Evolutionary conservation across 2,888 invertebrate genomes (phyloP).

Genomic region (Drosophila neoperkinsi): DNA sequence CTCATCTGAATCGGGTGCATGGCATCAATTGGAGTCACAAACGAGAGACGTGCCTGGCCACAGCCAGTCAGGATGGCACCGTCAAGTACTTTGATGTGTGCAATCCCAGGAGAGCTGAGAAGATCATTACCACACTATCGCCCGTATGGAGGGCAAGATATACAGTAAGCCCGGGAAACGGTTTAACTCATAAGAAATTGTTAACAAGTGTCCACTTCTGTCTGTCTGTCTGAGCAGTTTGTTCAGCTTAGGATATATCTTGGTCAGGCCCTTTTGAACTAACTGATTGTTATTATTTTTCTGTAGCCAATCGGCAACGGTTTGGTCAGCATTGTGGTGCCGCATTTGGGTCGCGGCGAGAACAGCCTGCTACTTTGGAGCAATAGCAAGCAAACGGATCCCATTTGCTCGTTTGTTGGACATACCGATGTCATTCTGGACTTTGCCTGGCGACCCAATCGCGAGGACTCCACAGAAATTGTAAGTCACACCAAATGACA

Average conservation of each 20-base stretch:
- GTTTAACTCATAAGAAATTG: not conserved
- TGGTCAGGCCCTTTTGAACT: not conserved
- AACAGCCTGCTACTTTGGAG: slow-evolving; percentile 93
- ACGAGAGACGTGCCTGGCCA: slow-evolving; percentile 93
- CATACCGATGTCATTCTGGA: slow-evolving; percentile 97
- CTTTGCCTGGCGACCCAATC: slow-evolving; percentile 95
- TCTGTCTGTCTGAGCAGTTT: not conserved
- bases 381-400: slow-evolving; percentile 88
- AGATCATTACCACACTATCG: slow-evolving; percentile 91
- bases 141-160: slow-evolving; percentile 97
- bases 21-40: slow-evolving; percentile 97
- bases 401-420: slow-evolving; percentile 96
- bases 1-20: slow-evolving; percentile 94
- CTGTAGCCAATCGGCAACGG: slow-evolving; percentile 95
- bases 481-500: slow-evolving; percentile 55
- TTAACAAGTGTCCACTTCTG: not conserved
- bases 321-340: slow-evolving; percentile 95
- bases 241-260: not conserved
- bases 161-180: slow-evolving; percentile 86
- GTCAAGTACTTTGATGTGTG: slow-evolving; percentile 97
- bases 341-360: slow-evolving; percentile 95
- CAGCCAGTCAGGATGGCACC: slow-evolving; percentile 97
- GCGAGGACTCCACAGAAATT: slow-evolving; percentile 84
- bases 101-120: slow-evolving; percentile 93
- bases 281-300: not conserved